Percentiles rank a stretch among this genome's conserved stretches.
Conservation (phyloP, 30 jellyfish, hydroid and myxozoan species). For the Chrysaora quinquecirrha region DNA sequence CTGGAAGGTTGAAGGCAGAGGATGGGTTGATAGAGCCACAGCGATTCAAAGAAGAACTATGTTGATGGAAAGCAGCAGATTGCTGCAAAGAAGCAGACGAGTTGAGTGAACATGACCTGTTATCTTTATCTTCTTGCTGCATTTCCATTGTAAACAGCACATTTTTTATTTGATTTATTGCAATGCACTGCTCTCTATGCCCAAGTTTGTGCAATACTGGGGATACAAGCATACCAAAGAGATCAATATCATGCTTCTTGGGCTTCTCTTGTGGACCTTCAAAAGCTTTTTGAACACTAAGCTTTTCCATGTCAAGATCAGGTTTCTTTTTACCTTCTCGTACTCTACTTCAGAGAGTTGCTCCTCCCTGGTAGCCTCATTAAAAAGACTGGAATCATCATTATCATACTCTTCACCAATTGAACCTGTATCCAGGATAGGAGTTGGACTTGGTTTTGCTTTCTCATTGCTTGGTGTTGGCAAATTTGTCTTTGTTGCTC, state of each 20-base stretch:
- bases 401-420: not conserved
- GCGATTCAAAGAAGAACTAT: not conserved
- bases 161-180: constrained; percentile 22
- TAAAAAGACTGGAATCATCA: not conserved
- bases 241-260: constrained; percentile 23
- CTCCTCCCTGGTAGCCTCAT: not conserved
- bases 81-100: not conserved
- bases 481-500: not conserved
- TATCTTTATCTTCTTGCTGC: not conserved
- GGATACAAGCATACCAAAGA: constrained; percentile 27
- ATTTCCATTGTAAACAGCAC: constrained; percentile 5
- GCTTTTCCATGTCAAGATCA: not conserved
- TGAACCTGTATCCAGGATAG: too few relatives aligned
- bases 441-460: not conserved
- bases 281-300: not conserved
- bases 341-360: not conserved
- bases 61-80: not conserved
- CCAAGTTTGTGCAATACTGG: constrained; percentile 28
- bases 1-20: not conserved
- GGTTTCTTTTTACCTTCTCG: not conserved
- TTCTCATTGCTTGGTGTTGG: not conserved
- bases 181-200: not conserved
- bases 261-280: not conserved
- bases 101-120: not conserved
- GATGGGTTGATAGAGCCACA: not conserved